Evolutionary conservation across 2,113 vertebrate species (phyloP).

Genomic region (Leucosticte australis): DNA sequence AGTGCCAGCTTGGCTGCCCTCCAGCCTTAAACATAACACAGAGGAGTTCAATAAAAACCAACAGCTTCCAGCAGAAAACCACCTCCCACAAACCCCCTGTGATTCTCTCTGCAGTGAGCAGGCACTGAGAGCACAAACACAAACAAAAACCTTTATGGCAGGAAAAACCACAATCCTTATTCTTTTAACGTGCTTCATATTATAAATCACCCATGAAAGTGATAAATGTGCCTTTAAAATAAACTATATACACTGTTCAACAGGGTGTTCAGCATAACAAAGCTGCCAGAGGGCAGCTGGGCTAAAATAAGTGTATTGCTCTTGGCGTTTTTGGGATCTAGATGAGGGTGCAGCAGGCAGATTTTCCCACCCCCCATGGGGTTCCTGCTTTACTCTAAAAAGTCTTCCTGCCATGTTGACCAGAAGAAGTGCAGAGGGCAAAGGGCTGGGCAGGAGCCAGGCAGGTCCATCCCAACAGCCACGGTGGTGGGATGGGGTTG

Average conservation of each 20-base stretch:
- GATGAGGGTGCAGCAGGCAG: background rate
- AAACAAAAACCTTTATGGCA: background rate
- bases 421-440: background rate
- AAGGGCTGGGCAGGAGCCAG: background rate
- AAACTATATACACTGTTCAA: background rate
- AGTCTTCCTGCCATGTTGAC: rapidly evolving
- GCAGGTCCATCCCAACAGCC: background rate
- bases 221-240: constrained; percentile 19
- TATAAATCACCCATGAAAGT: constrained; percentile 16
- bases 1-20: background rate
- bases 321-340: background rate
- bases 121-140: background rate
- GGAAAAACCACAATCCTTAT: background rate
- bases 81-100: background rate
- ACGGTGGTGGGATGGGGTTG: background rate
- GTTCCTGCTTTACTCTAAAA: background rate
- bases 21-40: background rate
- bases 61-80: background rate
- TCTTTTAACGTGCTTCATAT: background rate
- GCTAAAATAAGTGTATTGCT: background rate
- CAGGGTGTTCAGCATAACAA: background rate
- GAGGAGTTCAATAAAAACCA: background rate
- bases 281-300: background rate
- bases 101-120: rapidly evolving
- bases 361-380: background rate